Evolutionary conservation across 1,140 invertebrate species (phyloP).

Genomic region (Battus philenor): DNA sequence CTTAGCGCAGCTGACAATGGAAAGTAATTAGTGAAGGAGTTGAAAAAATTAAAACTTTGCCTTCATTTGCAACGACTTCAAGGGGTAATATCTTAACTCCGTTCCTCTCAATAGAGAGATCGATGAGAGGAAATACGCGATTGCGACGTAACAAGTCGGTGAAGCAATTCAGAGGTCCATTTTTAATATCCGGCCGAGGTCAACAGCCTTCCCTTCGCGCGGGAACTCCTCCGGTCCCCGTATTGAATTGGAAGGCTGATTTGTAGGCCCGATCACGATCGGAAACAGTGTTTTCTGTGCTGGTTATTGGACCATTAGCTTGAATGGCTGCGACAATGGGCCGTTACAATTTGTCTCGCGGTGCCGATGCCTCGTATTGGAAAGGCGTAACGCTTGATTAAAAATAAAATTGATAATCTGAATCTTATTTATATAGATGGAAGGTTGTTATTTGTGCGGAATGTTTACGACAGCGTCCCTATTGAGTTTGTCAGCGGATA

Average conservation of each 20-base stretch:
- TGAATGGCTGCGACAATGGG: conserved; percentile 68
- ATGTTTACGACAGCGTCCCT: conserved; percentile 34
- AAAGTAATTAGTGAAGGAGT: conserved; percentile 55
- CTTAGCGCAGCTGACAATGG: conserved; percentile 48
- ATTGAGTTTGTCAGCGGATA: conserved; percentile 69
- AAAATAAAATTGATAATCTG: conserved; percentile 35
- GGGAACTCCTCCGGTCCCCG: conserved; percentile 35
- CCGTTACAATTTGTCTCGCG: conserved; percentile 68
- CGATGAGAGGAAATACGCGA: conserved; percentile 42
- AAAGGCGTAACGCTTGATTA: conserved; percentile 24
- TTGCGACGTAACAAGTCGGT: conserved; percentile 54
- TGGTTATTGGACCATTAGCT: conserved; percentile 66
- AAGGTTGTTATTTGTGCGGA: conserved; percentile 43
- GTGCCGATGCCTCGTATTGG: conserved; percentile 23
- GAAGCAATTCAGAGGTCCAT: conserved; percentile 61
- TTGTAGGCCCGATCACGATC: conserved; percentile 47
- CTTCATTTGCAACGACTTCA: background rate
- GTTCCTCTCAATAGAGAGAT: conserved; percentile 32
- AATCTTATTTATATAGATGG: conserved; percentile 35
- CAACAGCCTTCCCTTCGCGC: conserved; percentile 58
- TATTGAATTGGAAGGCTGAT: conserved; percentile 62
- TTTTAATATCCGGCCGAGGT: conserved; percentile 67
- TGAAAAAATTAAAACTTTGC: conserved; percentile 35
- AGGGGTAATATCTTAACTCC: conserved; percentile 30
- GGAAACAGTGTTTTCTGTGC: conserved; percentile 69